Conservation (phyloP, 2,113 vertebrate genomes). For the Puffinus mauretanicus region DNA sequence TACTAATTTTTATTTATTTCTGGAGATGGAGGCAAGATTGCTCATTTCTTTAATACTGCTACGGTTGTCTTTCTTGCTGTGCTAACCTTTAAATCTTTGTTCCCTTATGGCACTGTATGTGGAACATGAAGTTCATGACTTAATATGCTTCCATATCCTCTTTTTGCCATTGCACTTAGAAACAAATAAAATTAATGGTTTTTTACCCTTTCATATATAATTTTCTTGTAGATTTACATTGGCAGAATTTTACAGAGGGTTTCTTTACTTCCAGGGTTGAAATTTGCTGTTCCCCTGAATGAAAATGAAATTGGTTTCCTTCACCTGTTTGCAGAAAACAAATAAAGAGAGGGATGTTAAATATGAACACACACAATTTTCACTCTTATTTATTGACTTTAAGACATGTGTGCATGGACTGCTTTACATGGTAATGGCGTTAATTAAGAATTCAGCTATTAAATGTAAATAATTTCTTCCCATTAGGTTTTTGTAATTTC, state of each 20-base stretch:
- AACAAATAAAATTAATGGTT: not conserved
- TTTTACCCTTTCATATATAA: not conserved
- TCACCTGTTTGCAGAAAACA: slow-evolving; percentile 2
- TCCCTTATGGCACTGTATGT: not conserved
- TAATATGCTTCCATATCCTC: not conserved
- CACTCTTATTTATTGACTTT: not conserved
- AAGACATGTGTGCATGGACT: not conserved
- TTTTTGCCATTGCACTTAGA: not conserved
- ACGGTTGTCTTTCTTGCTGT: not conserved
- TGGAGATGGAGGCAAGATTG: not conserved
- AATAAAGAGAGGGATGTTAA: not conserved
- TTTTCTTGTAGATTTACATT: slow-evolving; percentile 16
- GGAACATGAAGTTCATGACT: not conserved
- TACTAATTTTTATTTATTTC: not conserved
- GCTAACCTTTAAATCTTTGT: slow-evolving; percentile 7
- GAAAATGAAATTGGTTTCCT: slow-evolving; percentile 14
- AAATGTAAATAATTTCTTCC: slow-evolving; percentile 4
- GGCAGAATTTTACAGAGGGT: not conserved
- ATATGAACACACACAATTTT: not conserved
- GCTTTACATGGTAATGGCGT: not conserved
- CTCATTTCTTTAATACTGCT: not conserved
- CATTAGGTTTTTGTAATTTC: not conserved
- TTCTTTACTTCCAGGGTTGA: not conserved
- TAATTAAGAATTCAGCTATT: slow-evolving; percentile 44
- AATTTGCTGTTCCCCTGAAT: slow-evolving; percentile 6